phyloP scores from a whole-genome alignment of 2,113 vertebrate genomes.

The Hymenochirus boettgeri region DNA sequence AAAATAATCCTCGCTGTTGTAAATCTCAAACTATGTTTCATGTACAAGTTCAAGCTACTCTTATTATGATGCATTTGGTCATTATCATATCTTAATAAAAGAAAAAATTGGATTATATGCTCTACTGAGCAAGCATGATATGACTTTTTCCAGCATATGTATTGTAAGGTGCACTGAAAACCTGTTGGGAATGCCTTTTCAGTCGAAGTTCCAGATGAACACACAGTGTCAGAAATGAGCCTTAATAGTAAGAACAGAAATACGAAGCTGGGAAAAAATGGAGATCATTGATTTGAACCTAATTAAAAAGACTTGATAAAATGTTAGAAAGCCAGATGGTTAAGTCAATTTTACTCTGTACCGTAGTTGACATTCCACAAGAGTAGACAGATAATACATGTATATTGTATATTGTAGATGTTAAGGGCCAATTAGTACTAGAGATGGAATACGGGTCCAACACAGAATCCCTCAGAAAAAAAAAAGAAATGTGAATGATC shows the following conservation, averaged over 20 bases:
- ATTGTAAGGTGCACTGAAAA: slow-evolving; percentile 57
- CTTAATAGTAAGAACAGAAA: slow-evolving; percentile 49
- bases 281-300: slow-evolving; percentile 62
- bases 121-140: slow-evolving; percentile 54
- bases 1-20: too few species aligned
- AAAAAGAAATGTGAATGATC: too few species aligned
- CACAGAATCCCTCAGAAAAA: too few species aligned
- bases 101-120: slow-evolving; percentile 67
- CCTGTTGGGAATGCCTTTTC: slow-evolving; percentile 56
- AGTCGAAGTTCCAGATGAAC: slow-evolving; percentile 56
- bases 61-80: slow-evolving; percentile 50
- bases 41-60: slow-evolving; percentile 35
- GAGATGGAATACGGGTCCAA: too few species aligned
- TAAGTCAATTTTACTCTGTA: slow-evolving; percentile 54
- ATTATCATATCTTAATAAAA: slow-evolving; percentile 66
- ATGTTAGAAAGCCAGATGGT: slow-evolving; percentile 59
- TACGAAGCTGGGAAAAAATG: slow-evolving; percentile 53
- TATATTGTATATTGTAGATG: too few species aligned
- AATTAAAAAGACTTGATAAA: slow-evolving; percentile 66
- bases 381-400: slow-evolving; percentile 53
- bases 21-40: neutral
- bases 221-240: slow-evolving; percentile 48
- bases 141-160: slow-evolving; percentile 58
- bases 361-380: slow-evolving; percentile 58
- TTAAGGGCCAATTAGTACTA: too few species aligned